Conservation (phyloP, 2,113 vertebrate genomes). For the Motacilla tschutschensis region DNA sequence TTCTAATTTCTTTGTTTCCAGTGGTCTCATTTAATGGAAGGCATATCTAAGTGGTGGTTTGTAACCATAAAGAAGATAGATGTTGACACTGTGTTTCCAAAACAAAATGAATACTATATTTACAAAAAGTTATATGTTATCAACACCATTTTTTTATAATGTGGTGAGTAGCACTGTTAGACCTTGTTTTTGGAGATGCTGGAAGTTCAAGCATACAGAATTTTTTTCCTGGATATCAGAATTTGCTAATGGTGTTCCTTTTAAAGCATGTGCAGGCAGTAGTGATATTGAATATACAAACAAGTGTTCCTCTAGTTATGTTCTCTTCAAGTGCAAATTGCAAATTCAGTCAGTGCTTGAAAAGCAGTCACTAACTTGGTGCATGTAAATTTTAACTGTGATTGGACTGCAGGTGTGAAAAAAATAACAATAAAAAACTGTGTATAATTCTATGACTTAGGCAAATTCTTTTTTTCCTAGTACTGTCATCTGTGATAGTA, state of each 20-base stretch:
- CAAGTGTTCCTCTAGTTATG: neutral
- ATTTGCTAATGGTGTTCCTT: neutral
- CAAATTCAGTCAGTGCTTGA: neutral
- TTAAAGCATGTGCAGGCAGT: neutral
- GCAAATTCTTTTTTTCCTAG: neutral
- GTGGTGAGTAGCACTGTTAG: neutral
- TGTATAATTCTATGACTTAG: neutral
- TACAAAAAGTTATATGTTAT: neutral
- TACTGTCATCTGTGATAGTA: neutral
- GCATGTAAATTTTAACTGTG: conserved; percentile 17
- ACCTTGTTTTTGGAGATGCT: neutral
- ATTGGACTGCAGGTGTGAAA: conserved; percentile 48
- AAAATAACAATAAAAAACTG: neutral
- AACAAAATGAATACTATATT: neutral
- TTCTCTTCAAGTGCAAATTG: neutral
- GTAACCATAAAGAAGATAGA: neutral
- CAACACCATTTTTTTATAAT: neutral
- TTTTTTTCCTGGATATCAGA: neutral
- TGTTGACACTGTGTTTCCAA: neutral
- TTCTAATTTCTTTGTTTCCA: neutral
- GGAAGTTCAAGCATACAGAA: neutral
- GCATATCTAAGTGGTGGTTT: neutral
- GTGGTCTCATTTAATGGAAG: neutral
- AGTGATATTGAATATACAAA: neutral
- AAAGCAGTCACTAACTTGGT: neutral